Base-by-base conservation (phyloP, 1,140 invertebrate genomes). In the Gryllus bimaculatus region DNA sequence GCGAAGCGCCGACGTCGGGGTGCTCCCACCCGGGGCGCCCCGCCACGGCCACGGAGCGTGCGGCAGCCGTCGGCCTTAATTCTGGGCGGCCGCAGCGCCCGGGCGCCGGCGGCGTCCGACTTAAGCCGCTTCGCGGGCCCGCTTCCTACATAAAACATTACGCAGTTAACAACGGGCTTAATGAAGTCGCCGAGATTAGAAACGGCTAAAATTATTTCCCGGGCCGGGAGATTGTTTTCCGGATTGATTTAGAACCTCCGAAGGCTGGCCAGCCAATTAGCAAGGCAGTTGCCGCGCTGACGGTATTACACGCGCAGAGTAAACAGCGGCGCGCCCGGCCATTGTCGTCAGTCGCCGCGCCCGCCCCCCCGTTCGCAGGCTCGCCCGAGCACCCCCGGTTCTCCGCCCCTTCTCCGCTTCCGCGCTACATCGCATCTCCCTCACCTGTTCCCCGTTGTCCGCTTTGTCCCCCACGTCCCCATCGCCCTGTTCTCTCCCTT, bases 121-220 rank as follows among this genome's bases (percentile, higher is more conserved):
- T 1, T 1, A 3, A 66, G 54, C 54, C 54, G 54, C 54, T 66
- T 18, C 10, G 10, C 54, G 10, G 54, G 10, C 54, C 2, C 54
- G n/a, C n/a, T n/a, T 66, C 54, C 54, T 66, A 66, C 54, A 66
- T 66, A n/a, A 66, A 66, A 66, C 54, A 66, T 66, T 66, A 66
- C 54, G 54, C 18, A 1, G 7, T 1, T 66, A 66, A 66, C 54
- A 66, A 66, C 54, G 54, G 18, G 54, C 54, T 66, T 66, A 66
- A 66, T 7, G 54, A 66, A 66, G 54, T 66, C 54, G 54, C 54
- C 54, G 54, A 66, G 54, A 66, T 66, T 66, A 66, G 54, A 66
- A 66, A 66, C 54, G 54, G 54, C 54, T 66, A 3, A 66, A 66
- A 66, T 66, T 66, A 66, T 66, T 66, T 66, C 54, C 54, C 54